Percentiles rank a stretch among this genome's conserved stretches.
Conservation (phyloP, 1,140 invertebrate species). For the Carcinoscorpius rotundicauda region DNA sequence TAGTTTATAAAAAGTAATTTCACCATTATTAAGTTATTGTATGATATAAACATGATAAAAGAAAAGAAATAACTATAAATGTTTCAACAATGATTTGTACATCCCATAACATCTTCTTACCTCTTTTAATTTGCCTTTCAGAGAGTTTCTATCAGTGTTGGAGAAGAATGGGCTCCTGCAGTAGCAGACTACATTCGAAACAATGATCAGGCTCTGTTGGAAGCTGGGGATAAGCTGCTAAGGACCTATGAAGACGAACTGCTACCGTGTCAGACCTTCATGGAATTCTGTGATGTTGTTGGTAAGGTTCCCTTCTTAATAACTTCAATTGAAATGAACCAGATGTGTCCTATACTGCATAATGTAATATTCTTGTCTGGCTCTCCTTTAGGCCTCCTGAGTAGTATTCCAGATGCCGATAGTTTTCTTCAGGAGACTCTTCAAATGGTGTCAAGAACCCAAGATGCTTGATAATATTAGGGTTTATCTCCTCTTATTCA, state of each 20-base stretch:
- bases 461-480: no score
- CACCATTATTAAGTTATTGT: no score
- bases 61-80: no score
- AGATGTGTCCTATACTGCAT: neutral
- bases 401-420: conserved; percentile 45
- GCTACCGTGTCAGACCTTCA: conserved; percentile 73
- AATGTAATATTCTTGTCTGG: conserved; percentile 16
- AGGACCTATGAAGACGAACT: conserved; percentile 73
- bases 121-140: neutral
- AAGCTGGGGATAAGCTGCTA: conserved; percentile 71
- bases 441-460: neutral
- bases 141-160: conserved; percentile 32
- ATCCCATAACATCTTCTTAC: conserved; percentile 1
- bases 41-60: no score
- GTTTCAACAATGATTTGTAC: neutral
- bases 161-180: conserved; percentile 68
- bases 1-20: no score
- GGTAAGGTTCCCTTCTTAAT: conserved; percentile 34
- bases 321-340: conserved; percentile 3
- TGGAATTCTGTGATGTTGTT: conserved; percentile 80
- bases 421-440: conserved; percentile 42
- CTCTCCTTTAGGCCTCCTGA: conserved; percentile 45
- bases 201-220: conserved; percentile 79
- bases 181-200: conserved; percentile 86
- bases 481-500: no score